These are phyloP conservation scores for Lordiphosa fenestrarum DNA, from an alignment of 2,888 invertebrate species.

Conservation along the genomic window DNA sequence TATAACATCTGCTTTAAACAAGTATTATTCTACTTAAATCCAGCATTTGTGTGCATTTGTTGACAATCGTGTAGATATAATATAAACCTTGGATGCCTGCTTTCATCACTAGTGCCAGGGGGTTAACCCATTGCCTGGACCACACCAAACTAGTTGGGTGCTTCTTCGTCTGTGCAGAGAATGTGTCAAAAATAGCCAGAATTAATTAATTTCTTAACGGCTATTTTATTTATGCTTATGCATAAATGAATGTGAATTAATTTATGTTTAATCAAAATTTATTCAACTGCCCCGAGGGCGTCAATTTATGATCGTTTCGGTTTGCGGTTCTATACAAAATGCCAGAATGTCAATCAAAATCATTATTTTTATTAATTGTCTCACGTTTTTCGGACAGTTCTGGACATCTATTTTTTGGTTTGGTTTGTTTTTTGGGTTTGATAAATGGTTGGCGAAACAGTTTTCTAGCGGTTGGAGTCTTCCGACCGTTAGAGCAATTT, in stretches of 20 bases:
- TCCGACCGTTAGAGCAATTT: constrained; percentile 30
- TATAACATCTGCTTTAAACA: no score
- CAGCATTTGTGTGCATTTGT: no score
- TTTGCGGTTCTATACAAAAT: constrained; percentile 19
- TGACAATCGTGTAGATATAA: no score
- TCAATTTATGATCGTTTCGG: constrained; percentile 57
- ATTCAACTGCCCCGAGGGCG: constrained; percentile 59
- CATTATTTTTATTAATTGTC: constrained; percentile 51
- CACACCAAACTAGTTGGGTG: constrained; percentile 33
- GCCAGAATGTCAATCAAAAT: constrained; percentile 63
- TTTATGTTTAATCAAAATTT: constrained; percentile 48
- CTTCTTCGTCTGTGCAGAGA: constrained; percentile 4
- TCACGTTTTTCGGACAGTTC: constrained; percentile 23
- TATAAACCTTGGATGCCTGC: no score
- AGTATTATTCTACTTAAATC: no score
- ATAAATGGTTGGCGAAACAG: constrained; percentile 11
- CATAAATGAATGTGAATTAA: constrained; percentile 24
- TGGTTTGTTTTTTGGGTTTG: neutral
- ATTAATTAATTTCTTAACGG: constrained; percentile 66
- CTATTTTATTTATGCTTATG: constrained; percentile 44
- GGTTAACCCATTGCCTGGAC: constrained; percentile 5
- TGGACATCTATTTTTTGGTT: neutral
- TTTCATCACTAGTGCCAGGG: no score
- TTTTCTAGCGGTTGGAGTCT: constrained; percentile 22
- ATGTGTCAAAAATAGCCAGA: constrained; percentile 49